Conservation (phyloP, 2,888 invertebrate genomes). For the Pseudococcus jackbeardsleyi region DNA sequence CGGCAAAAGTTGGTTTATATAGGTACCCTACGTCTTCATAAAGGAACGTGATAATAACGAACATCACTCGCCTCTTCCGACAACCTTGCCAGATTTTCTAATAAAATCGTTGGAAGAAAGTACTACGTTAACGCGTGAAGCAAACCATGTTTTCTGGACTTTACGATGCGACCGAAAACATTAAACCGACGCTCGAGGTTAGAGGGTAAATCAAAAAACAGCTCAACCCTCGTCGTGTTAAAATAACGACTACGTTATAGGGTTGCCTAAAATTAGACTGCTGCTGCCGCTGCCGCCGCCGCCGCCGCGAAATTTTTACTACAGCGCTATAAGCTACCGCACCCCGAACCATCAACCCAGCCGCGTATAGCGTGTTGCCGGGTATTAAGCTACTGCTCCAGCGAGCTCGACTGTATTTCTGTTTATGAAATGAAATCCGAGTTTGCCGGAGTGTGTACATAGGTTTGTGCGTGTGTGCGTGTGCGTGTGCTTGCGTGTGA, state of each 20-base stretch:
- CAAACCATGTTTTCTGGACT: constrained; percentile 47
- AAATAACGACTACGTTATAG: constrained; percentile 30
- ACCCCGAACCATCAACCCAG: background rate
- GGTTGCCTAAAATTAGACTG: constrained; percentile 48
- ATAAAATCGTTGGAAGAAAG: constrained; percentile 53
- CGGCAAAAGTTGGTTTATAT: constrained; percentile 42
- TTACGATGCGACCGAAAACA: constrained; percentile 54
- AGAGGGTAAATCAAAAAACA: constrained; percentile 53
- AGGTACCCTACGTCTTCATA: constrained; percentile 56
- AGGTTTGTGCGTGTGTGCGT: too few relatives aligned
- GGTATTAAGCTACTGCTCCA: background rate
- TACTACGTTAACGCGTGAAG: constrained; percentile 51
- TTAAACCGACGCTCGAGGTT: constrained; percentile 55
- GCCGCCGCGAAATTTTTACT: constrained; percentile 34
- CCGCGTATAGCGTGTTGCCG: background rate
- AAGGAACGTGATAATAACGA: constrained; percentile 56
- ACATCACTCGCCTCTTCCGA: constrained; percentile 43
- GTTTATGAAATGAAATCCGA: background rate
- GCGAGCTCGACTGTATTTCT: background rate
- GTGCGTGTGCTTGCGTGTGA: too few relatives aligned
- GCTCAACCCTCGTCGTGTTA: constrained; percentile 41
- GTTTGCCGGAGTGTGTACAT: background rate
- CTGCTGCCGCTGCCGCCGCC: background rate
- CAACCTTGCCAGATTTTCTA: constrained; percentile 55
- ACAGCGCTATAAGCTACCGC: background rate